These are phyloP conservation scores for Choristoneura fumiferana DNA, from an alignment of 1,140 invertebrate genomes.

Conservation along the genomic window DNA sequence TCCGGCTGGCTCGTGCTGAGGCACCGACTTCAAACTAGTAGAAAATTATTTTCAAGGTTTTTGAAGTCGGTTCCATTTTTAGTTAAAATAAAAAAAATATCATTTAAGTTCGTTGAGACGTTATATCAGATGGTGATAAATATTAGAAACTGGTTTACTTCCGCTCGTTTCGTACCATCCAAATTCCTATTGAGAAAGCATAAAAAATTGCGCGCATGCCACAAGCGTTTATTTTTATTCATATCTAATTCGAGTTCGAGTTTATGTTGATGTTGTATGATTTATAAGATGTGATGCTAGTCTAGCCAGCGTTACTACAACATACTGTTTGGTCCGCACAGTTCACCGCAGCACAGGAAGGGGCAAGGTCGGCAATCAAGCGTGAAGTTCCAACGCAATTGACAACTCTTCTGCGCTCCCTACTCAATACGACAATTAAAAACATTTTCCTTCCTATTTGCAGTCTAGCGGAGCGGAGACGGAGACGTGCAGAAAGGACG, in stretches of 20 bases:
- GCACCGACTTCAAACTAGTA: too few species aligned
- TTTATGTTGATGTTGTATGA: neutral
- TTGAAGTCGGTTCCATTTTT: too few species aligned
- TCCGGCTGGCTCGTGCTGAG: too few species aligned
- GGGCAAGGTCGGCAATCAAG: slow-evolving; percentile 68
- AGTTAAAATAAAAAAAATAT: too few species aligned
- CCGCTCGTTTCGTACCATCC: neutral
- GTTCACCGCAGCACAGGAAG: slow-evolving; percentile 51
- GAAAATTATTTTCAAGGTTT: too few species aligned
- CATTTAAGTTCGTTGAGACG: neutral
- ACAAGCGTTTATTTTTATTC: neutral
- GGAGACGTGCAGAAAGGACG: too few species aligned
- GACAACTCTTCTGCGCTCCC: slow-evolving; percentile 35
- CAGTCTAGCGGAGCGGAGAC: slow-evolving; percentile 21
- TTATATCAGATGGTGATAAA: neutral
- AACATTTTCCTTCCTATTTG: too few species aligned
- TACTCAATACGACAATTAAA: too few species aligned
- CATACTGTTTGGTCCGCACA: neutral
- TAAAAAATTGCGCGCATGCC: slow-evolving; percentile 3
- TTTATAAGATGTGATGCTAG: neutral
- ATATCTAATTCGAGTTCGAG: slow-evolving; percentile 2
- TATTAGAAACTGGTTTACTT: slow-evolving; percentile 2
- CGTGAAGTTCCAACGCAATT: slow-evolving; percentile 68
- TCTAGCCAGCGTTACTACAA: neutral
- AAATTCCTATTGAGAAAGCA: slow-evolving; percentile 5